A percentile compares a stretch with the other conserved stretches of the same genome.
phyloP scores from a whole-genome alignment of 2,888 invertebrate species.

The Eudemis profundana region DNA sequence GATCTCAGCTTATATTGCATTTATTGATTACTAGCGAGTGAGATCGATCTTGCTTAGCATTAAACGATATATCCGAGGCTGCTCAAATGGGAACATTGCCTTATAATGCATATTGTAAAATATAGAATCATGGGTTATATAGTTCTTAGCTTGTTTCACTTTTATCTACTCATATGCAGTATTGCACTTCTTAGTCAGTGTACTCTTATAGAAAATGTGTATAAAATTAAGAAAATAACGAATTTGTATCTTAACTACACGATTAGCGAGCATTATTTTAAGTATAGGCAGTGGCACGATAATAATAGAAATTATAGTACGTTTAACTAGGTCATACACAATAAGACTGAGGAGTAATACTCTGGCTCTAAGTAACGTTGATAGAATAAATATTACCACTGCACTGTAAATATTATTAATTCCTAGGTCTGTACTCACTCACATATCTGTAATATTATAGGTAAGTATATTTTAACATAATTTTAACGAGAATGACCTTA shows the following conservation, averaged over 20 bases:
- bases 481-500: too few relatives aligned
- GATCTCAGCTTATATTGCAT: slow-evolving; percentile 59
- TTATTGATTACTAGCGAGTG: slow-evolving; percentile 41
- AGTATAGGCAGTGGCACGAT: slow-evolving; percentile 37
- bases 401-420: slow-evolving; percentile 40
- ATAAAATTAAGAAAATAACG: slow-evolving; percentile 18
- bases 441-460: slow-evolving; percentile 1
- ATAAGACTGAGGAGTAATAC: slow-evolving; percentile 73
- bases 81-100: slow-evolving; percentile 24
- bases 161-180: neutral
- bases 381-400: slow-evolving; percentile 43
- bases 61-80: slow-evolving; percentile 10
- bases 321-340: slow-evolving; percentile 48
- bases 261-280: slow-evolving; percentile 25
- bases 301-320: slow-evolving; percentile 36
- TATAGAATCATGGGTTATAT: slow-evolving; percentile 8
- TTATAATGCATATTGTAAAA: neutral
- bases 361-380: slow-evolving; percentile 51
- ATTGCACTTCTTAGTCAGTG: neutral
- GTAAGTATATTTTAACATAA: too few relatives aligned
- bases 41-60: slow-evolving; percentile 32
- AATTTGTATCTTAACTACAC: slow-evolving; percentile 20
- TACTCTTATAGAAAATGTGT: neutral
- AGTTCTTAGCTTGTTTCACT: slow-evolving; percentile 5
- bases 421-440: slow-evolving; percentile 19